A percentile compares a stretch with the other conserved stretches of the same genome.
phyloP scores from a whole-genome alignment of 2,113 vertebrate genomes.

The Pituophis catenifer region DNA sequence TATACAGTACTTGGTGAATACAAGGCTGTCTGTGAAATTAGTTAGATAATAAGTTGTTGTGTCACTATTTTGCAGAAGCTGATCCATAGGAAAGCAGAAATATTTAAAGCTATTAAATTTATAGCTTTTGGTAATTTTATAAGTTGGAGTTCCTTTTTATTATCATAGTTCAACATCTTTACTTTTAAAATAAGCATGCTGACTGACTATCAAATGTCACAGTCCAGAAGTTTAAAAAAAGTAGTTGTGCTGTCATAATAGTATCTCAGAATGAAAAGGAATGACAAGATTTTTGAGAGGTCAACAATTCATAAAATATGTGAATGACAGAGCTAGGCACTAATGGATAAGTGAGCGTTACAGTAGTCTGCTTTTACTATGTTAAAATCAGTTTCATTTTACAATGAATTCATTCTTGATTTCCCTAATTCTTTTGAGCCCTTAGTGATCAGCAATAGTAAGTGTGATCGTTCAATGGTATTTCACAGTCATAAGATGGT shows the following conservation, averaged over 20 bases:
- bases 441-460: constrained; percentile 23
- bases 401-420: constrained; percentile 37
- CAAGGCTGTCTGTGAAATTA: background rate
- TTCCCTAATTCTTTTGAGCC: constrained; percentile 9
- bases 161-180: background rate
- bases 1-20: background rate
- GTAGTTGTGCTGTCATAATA: background rate
- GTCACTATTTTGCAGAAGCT: background rate
- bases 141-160: background rate
- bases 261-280: constrained; percentile 28
- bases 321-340: constrained; percentile 25
- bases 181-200: background rate
- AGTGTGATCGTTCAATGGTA: background rate
- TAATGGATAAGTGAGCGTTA: constrained; percentile 30
- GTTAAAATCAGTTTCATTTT: constrained; percentile 46
- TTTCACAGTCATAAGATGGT: background rate
- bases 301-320: constrained; percentile 47
- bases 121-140: background rate
- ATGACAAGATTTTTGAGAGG: constrained; percentile 6
- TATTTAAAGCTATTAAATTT: background rate
- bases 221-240: constrained; percentile 2
- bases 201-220: constrained; percentile 8
- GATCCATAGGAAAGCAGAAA: background rate
- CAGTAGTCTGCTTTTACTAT: constrained; percentile 56
- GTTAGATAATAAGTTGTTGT: background rate